phyloP scores from a whole-genome alignment of 2,113 vertebrate genomes.

The Microtus oregoni region DNA sequence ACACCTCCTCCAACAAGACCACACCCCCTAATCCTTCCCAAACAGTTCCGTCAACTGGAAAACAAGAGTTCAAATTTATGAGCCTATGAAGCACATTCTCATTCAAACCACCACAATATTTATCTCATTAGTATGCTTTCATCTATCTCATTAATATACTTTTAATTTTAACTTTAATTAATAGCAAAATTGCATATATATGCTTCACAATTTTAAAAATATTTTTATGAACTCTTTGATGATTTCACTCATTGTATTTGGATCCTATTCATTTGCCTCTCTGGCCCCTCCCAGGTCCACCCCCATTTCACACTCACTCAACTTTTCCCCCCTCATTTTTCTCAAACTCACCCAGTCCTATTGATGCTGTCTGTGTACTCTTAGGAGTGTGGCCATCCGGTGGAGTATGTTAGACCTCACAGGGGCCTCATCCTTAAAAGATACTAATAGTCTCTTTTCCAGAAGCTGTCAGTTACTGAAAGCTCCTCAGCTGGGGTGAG shows the following conservation, averaged over 20 bases:
- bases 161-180: background rate
- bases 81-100: background rate
- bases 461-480: background rate
- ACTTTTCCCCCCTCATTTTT: background rate
- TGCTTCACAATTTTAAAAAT: background rate
- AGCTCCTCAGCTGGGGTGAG: background rate
- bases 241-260: background rate
- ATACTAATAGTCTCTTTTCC: background rate
- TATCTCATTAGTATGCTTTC: background rate
- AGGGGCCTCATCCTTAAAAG: background rate
- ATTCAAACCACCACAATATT: background rate
- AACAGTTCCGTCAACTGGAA: background rate
- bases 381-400: background rate
- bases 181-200: background rate
- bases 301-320: too few relatives aligned
- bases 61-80: background rate
- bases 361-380: background rate
- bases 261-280: background rate
- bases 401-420: background rate
- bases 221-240: background rate
- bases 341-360: background rate
- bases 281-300: background rate
- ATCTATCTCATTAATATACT: background rate
- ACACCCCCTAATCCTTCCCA: background rate
- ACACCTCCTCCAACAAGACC: background rate